Percentiles rank a stretch among this genome's conserved stretches.
phyloP scores from a whole-genome alignment of 1,140 invertebrate genomes.

The Sitobion miscanthi region DNA sequence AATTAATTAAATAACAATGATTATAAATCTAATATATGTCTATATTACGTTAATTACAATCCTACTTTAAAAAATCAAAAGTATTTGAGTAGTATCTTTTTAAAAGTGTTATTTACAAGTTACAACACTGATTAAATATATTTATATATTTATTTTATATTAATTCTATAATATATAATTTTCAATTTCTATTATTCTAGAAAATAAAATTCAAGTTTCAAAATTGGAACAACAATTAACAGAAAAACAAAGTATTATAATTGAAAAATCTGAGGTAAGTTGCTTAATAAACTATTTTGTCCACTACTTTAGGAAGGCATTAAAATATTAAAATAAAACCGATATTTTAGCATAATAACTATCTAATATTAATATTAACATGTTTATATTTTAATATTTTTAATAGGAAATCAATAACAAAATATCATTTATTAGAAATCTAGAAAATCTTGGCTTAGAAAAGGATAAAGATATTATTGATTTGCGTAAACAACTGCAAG shows the following conservation, averaged over 20 bases:
- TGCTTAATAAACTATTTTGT: neutral
- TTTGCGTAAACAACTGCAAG: constrained; percentile 36
- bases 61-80: no score
- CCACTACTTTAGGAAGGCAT: neutral
- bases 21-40: no score
- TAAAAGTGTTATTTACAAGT: no score
- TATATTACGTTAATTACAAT: no score
- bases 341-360: neutral
- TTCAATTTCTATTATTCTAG: constrained; percentile 20
- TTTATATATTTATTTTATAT: no score
- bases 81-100: no score
- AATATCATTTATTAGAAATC: constrained; percentile 30
- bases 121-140: no score
- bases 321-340: neutral
- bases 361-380: neutral
- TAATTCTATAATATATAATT: neutral
- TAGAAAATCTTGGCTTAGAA: constrained; percentile 13
- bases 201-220: constrained; percentile 28
- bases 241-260: constrained; percentile 39
- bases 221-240: constrained; percentile 45
- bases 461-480: constrained; percentile 37
- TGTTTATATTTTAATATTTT: neutral
- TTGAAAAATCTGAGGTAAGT: constrained; percentile 48
- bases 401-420: constrained; percentile 49
- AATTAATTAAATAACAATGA: no score